These are phyloP conservation scores for Lates calcarifer DNA, from an alignment of 2,113 vertebrate species.

Conservation along the genomic window DNA sequence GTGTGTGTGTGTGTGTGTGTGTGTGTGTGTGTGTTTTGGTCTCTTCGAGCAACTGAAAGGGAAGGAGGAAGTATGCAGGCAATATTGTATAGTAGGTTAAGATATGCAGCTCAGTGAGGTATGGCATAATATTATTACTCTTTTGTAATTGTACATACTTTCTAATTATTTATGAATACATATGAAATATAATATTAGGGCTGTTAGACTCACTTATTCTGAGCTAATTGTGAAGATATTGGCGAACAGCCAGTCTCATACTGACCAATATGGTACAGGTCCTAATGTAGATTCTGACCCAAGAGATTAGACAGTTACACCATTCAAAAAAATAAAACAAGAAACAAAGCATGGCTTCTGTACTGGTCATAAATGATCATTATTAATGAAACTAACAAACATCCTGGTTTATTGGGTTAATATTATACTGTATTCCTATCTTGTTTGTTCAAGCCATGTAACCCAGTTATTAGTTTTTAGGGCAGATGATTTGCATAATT, in stretches of 20 bases:
- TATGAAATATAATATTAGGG: not conserved
- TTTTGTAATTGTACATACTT: not conserved
- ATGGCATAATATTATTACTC: not conserved
- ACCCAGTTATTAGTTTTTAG: slow-evolving; percentile 23
- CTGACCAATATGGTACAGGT: not conserved
- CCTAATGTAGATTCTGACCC: not conserved
- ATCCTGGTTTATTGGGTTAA: not conserved
- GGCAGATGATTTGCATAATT: slow-evolving; percentile 28
- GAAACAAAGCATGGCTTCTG: not conserved
- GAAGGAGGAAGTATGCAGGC: not conserved
- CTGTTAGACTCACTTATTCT: not conserved
- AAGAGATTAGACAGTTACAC: not conserved
- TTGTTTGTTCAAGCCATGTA: slow-evolving; percentile 34
- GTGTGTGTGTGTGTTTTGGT: not conserved
- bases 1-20: not conserved
- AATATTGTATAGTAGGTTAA: not conserved
- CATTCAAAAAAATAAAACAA: not conserved
- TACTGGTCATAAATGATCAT: not conserved
- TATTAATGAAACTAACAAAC: not conserved
- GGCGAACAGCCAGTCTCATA: not conserved
- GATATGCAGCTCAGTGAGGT: not conserved
- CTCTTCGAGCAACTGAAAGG: not conserved
- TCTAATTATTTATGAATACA: not conserved
- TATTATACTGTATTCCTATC: not conserved
- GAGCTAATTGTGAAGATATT: not conserved